phyloP scores from a whole-genome alignment of 2,888 invertebrate species.

The Tachina fera region DNA sequence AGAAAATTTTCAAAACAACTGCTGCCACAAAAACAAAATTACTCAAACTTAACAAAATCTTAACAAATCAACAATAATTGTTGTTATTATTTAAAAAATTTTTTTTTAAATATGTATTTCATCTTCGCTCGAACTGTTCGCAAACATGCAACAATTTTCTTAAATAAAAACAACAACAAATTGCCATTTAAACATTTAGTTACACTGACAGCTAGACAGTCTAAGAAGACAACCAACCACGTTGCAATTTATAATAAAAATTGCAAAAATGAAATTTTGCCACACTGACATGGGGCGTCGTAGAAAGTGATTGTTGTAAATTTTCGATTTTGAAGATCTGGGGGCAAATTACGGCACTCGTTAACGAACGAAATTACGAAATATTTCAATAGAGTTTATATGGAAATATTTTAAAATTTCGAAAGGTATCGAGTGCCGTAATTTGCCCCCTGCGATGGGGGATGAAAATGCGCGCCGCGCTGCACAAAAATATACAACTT shows the following conservation, averaged over 20 bases:
- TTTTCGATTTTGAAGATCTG: neutral
- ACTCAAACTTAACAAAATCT: slow-evolving; percentile 52
- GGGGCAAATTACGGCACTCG: too few species aligned
- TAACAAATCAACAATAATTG: slow-evolving; percentile 53
- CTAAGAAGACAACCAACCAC: slow-evolving; percentile 2
- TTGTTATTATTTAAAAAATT: neutral
- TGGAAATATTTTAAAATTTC: too few species aligned
- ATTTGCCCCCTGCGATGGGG: too few species aligned
- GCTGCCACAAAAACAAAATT: slow-evolving; percentile 1
- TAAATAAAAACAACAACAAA: slow-evolving; percentile 28
- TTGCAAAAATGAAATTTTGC: neutral
- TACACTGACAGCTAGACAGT: slow-evolving; percentile 24
- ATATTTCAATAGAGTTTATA: too few species aligned
- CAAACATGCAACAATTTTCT: slow-evolving; percentile 46
- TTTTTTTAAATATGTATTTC: neutral
- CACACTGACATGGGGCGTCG: neutral
- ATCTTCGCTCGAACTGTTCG: neutral
- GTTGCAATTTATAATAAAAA: neutral
- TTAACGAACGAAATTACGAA: too few species aligned
- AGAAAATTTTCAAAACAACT: slow-evolving; percentile 14
- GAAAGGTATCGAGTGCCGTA: too few species aligned
- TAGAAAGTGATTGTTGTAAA: neutral
- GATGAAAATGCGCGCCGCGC: too few species aligned
- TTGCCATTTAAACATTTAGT: slow-evolving; percentile 31
- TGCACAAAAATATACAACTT: too few species aligned